Conservation (phyloP, 2,113 vertebrate genomes). For the Cyprinodon tularosa region DNA sequence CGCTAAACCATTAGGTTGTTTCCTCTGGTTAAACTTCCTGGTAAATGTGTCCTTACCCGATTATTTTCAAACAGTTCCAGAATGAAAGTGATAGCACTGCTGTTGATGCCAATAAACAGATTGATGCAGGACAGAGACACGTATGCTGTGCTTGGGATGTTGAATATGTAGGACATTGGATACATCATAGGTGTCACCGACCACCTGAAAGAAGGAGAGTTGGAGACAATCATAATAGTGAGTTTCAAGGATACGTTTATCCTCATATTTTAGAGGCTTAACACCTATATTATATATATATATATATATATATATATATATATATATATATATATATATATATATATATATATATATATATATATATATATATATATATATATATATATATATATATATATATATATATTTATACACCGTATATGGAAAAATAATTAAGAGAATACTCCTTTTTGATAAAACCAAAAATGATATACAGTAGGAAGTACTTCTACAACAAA, state of each 20-base stretch:
- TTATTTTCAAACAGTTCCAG: slow-evolving; percentile 96
- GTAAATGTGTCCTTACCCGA: slow-evolving; percentile 68
- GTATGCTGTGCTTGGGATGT: slow-evolving; percentile 93
- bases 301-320: too few relatives aligned
- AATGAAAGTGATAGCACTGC: slow-evolving; percentile 93
- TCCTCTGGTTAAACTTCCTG: not conserved
- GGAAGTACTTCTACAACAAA: not conserved
- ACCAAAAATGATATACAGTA: not conserved
- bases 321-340: too few relatives aligned
- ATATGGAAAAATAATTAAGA: not conserved
- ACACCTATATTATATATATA: not conserved
- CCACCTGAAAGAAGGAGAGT: slow-evolving; percentile 81
- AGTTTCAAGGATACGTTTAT: not conserved
- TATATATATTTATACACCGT: too few relatives aligned
- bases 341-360: too few relatives aligned
- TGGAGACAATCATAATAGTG: not conserved
- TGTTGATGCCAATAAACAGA: slow-evolving; percentile 96
- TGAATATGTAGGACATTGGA: slow-evolving; percentile 91
- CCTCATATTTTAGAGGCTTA: not conserved
- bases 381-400: too few relatives aligned
- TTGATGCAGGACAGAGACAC: slow-evolving; percentile 95
- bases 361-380: too few relatives aligned
- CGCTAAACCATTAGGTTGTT: not conserved
- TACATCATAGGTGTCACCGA: slow-evolving; percentile 98
- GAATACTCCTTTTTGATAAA: not conserved